Evolutionary conservation across 1,140 invertebrate genomes (phyloP), one percentile per base, ranked within the genome.

Genomic region (Watersipora subatra): DNA sequence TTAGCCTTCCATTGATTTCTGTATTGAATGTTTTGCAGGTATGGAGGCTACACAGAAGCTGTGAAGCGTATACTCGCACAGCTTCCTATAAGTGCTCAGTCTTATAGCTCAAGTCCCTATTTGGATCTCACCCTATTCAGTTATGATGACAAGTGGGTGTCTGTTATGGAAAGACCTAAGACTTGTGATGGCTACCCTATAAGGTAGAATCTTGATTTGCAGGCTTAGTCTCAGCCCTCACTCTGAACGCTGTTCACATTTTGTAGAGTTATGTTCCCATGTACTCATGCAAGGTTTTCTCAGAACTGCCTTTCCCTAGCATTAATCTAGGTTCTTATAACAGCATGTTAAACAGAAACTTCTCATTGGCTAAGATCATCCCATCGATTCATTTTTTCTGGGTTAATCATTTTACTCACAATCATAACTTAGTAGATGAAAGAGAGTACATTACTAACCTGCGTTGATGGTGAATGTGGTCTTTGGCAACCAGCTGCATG

Each of bases 101-200:
- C 91, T 0, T 96, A 91, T 72, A 92, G 89, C 66, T 87, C 87
- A 69, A 93, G 91, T 55, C 94, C 93, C 0, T 97, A 97, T 78
- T 82, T 98, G 19, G 93, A 97, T 79, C 83, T 93, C 62, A 87
- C 89, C 0, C 82, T 97, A 2, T 98, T 97, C 76, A 93, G 88
- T 74, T 97, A 97, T 76, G 93, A 97, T 76, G 92, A 97, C 76
- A 93, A 95, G 78, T 92, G 90, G 87, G 89, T 98, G 0, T 95
- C 93, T 1, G 87, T 91, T 58, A 88, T 96, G 87, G 93, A 97
- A 80, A 84, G 93, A 66, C 93, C 93, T 0, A 96, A 96, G 82
- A 87, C 88, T 57, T 93, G 91, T 78, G 90, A 90, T 22, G 92
- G 95, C 81, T 88, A 93, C 83, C 91, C 92, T 1, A 94, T 95